Percentiles rank a stretch among this genome's conserved stretches.
Conservation (phyloP, 1,140 invertebrate genomes). For the Microplitis demolitor region DNA sequence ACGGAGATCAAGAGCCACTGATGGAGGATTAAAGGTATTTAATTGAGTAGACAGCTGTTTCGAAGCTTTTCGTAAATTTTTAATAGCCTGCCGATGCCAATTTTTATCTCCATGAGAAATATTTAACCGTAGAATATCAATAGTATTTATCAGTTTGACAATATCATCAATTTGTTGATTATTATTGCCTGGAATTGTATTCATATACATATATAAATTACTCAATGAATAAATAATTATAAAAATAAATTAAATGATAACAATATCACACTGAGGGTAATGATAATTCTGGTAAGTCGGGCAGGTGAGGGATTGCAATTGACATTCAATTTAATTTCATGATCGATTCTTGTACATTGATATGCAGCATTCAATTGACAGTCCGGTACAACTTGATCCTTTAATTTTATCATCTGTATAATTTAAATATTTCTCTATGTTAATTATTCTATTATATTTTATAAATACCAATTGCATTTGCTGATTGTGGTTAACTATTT, state of each 20-base stretch:
- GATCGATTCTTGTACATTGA: constrained; percentile 33
- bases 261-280: constrained; percentile 29
- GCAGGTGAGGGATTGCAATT: constrained; percentile 27
- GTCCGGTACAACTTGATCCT: constrained; percentile 22
- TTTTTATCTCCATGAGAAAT: constrained; percentile 33
- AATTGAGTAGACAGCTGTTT: constrained; percentile 13
- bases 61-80: constrained; percentile 24
- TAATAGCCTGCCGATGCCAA: constrained; percentile 31
- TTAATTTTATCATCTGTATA: constrained; percentile 27
- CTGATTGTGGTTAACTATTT: no score
- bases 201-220: no score
- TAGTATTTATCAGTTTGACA: constrained; percentile 30
- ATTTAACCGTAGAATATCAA: constrained; percentile 37
- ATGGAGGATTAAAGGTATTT: constrained; percentile 39
- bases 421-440: background rate
- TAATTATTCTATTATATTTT: no score
- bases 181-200: constrained; percentile 16
- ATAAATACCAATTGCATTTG: no score
- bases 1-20: constrained; percentile 55
- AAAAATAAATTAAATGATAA: background rate
- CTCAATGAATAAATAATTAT: background rate
- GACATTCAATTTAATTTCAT: constrained; percentile 30
- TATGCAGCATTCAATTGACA: constrained; percentile 30
- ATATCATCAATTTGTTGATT: constrained; percentile 31
- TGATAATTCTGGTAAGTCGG: constrained; percentile 35